Evolutionary conservation across 2,888 invertebrate genomes (phyloP).

Genomic region (Mimas tiliae): DNA sequence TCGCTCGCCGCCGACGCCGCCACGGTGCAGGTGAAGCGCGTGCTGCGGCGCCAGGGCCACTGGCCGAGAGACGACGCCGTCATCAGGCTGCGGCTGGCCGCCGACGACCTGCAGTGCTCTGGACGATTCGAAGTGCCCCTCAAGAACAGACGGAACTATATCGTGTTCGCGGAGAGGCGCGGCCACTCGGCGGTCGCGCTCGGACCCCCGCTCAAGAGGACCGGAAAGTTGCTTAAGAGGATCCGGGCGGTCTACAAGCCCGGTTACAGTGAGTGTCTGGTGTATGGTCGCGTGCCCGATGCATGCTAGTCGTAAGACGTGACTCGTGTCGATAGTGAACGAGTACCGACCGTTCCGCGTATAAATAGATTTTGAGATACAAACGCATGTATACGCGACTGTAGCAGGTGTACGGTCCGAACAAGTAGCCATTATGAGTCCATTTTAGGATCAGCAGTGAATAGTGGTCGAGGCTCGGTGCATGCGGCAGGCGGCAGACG

Average conservation of each 20-base stretch:
- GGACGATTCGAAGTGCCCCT: conserved; percentile 80
- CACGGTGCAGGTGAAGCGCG: conserved; percentile 74
- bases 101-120: conserved; percentile 65
- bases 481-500: conserved; percentile 61
- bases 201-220: conserved; percentile 76
- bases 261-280: conserved; percentile 78
- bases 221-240: conserved; percentile 72
- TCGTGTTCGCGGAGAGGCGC: conserved; percentile 78
- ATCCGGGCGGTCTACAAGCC: conserved; percentile 79
- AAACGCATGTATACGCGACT: conserved; percentile 70
- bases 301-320: conserved; percentile 28
- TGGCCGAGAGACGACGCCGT: conserved; percentile 74
- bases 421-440: conserved; percentile 81
- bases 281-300: conserved; percentile 22
- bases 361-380: conserved; percentile 59
- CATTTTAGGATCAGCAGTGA: conserved; percentile 80
- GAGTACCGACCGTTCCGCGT: conserved; percentile 38
- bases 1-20: conserved; percentile 73
- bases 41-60: conserved; percentile 72
- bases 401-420: conserved; percentile 77
- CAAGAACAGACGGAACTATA: conserved; percentile 75
- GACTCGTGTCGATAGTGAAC: conserved; percentile 40
- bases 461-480: conserved; percentile 66
- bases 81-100: conserved; percentile 67
- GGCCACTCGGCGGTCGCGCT: conserved; percentile 77